phyloP scores from a whole-genome alignment of 2,888 invertebrate genomes.

The Ypsolopha scabrella region DNA sequence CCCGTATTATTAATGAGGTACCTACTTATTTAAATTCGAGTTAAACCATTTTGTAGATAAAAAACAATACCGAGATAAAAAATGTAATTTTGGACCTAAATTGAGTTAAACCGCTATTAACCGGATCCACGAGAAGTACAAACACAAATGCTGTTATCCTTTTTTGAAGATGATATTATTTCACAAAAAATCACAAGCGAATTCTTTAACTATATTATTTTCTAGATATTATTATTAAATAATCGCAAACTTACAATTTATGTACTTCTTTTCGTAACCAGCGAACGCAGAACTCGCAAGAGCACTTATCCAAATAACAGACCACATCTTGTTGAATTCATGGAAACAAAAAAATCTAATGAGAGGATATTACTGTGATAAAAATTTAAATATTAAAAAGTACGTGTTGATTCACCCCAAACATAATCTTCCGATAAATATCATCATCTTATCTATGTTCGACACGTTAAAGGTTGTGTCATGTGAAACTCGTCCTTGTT shows the following conservation, averaged over 20 bases:
- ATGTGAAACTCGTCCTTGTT: too few species aligned
- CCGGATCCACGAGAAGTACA: too few species aligned
- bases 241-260: constrained; percentile 34
- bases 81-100: too few species aligned
- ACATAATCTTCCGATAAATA: not conserved
- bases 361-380: not conserved
- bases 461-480: not conserved
- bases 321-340: constrained; percentile 25
- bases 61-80: too few species aligned
- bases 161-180: too few species aligned
- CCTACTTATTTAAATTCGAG: too few species aligned
- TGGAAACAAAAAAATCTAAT: not conserved
- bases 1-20: too few species aligned
- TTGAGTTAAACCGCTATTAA: too few species aligned
- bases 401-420: not conserved
- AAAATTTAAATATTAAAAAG: not conserved
- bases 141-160: too few species aligned
- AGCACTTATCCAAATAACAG: constrained; percentile 18
- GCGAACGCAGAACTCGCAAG: constrained; percentile 15
- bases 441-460: not conserved
- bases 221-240: not conserved
- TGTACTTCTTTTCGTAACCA: constrained; percentile 17
- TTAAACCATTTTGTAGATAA: too few species aligned
- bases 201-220: too few species aligned
- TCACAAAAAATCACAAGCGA: too few species aligned